Conservation (phyloP, 2,113 vertebrate genomes). For the Synchiropus splendidus region DNA sequence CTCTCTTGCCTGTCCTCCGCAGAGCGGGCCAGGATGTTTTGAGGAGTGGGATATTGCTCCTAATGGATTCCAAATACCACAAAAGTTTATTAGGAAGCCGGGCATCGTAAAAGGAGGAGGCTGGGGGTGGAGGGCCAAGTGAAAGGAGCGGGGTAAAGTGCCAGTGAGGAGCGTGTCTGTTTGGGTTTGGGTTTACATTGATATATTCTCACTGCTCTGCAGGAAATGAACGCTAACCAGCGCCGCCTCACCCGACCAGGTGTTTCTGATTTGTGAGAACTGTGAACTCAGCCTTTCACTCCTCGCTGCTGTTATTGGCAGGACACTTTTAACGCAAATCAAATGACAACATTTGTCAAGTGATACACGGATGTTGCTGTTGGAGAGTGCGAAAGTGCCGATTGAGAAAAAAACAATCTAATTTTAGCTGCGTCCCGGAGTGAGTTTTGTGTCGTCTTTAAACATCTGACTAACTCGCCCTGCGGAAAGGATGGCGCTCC, state of each 20-base stretch:
- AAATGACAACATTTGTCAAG: constrained; percentile 20
- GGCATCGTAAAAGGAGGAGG: constrained; percentile 53
- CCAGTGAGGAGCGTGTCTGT: constrained; percentile 10
- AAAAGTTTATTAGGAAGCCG: constrained; percentile 71
- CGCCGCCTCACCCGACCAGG: constrained; percentile 5
- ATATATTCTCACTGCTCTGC: constrained; percentile 25
- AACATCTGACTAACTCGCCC: too few species aligned
- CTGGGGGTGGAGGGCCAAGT: constrained; percentile 4
- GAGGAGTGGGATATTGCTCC: constrained; percentile 70
- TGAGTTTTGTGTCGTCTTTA: too few species aligned
- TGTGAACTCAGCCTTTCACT: constrained; percentile 1
- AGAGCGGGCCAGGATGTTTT: constrained; percentile 66
- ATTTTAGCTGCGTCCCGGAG: too few species aligned
- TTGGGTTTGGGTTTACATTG: constrained; percentile 37
- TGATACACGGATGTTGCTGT: constrained; percentile 2
- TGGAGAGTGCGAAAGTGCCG: not conserved
- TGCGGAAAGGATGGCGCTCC: too few species aligned
- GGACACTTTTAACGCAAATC: constrained; percentile 21
- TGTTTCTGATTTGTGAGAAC: constrained; percentile 3
- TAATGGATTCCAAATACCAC: constrained; percentile 73
- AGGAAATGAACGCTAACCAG: constrained; percentile 12
- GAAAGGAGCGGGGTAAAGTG: constrained; percentile 1
- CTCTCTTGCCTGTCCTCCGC: constrained; percentile 28
- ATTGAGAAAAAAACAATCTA: not conserved
- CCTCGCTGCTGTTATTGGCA: constrained; percentile 8